These are phyloP conservation scores for Centropristis striata DNA, from an alignment of 2,113 vertebrate genomes.

Conservation along the genomic window DNA sequence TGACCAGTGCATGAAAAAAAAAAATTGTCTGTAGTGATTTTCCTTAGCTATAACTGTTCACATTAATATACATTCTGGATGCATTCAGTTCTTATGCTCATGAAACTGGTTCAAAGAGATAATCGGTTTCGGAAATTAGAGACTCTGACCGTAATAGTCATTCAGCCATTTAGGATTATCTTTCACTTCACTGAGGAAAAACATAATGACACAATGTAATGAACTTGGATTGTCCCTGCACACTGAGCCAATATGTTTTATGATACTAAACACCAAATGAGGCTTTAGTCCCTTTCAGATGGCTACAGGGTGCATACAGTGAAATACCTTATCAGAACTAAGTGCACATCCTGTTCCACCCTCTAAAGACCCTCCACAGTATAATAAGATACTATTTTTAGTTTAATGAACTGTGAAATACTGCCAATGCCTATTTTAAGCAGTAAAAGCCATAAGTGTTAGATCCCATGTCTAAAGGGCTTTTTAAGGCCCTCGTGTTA, in stretches of 20 bases:
- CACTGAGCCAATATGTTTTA: neutral
- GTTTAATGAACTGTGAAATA: neutral
- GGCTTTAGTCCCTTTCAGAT: neutral
- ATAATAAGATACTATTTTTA: neutral
- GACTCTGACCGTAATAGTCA: neutral
- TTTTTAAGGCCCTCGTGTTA: neutral
- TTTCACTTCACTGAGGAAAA: too few relatives aligned
- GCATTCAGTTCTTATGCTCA: neutral
- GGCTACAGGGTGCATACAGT: neutral
- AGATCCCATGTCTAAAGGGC: neutral
- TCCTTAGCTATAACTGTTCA: neutral
- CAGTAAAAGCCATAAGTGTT: neutral
- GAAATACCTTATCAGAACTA: neutral
- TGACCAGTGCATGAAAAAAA: too few relatives aligned
- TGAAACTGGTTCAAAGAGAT: neutral
- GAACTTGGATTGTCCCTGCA: neutral
- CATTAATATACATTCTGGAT: neutral
- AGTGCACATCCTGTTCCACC: neutral
- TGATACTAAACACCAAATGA: neutral
- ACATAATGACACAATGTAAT: neutral
- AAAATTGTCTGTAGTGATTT: too few relatives aligned
- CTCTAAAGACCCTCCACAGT: neutral
- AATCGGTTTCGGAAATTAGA: neutral
- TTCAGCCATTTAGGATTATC: neutral
- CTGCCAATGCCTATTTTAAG: neutral